These are phyloP conservation scores for Istiophorus platypterus DNA, from an alignment of 2,113 vertebrate genomes.

Conservation along the genomic window DNA sequence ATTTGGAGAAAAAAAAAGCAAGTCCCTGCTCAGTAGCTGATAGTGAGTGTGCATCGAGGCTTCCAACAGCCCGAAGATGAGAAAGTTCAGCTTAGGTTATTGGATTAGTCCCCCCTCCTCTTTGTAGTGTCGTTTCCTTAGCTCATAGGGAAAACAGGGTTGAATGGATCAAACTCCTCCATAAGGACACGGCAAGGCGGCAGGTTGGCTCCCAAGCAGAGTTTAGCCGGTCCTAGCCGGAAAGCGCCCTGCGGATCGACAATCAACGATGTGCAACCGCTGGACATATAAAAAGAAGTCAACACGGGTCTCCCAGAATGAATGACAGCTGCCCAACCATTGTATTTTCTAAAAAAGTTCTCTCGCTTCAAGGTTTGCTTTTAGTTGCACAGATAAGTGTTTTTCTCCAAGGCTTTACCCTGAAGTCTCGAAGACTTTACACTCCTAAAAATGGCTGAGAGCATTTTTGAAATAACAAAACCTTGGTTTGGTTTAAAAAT, in stretches of 20 bases:
- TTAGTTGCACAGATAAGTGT: too few relatives aligned
- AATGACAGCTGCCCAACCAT: not conserved
- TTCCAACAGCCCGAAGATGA: constrained; percentile 56
- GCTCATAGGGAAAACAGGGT: constrained; percentile 14
- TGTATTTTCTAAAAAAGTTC: not conserved
- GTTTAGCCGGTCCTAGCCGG: not conserved
- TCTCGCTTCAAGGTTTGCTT: not conserved
- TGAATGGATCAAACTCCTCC: constrained; percentile 1
- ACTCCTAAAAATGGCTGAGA: not conserved
- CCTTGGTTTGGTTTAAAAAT: not conserved
- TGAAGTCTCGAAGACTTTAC: not conserved
- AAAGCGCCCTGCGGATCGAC: not conserved
- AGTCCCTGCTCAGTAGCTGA: constrained; percentile 60
- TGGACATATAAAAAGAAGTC: not conserved
- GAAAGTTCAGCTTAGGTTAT: constrained; percentile 62
- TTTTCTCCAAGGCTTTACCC: too few relatives aligned
- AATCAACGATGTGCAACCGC: not conserved
- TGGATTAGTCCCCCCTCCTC: constrained; percentile 52
- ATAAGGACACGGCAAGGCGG: not conserved
- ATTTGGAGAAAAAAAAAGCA: not conserved
- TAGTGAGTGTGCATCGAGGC: constrained; percentile 46
- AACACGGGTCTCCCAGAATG: not conserved
- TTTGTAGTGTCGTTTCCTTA: constrained; percentile 46
- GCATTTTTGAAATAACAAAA: not conserved
- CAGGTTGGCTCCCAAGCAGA: not conserved